These are phyloP conservation scores for Neoniphon sammara DNA, from an alignment of 2,797 vertebrate species.

Conservation along the genomic window DNA sequence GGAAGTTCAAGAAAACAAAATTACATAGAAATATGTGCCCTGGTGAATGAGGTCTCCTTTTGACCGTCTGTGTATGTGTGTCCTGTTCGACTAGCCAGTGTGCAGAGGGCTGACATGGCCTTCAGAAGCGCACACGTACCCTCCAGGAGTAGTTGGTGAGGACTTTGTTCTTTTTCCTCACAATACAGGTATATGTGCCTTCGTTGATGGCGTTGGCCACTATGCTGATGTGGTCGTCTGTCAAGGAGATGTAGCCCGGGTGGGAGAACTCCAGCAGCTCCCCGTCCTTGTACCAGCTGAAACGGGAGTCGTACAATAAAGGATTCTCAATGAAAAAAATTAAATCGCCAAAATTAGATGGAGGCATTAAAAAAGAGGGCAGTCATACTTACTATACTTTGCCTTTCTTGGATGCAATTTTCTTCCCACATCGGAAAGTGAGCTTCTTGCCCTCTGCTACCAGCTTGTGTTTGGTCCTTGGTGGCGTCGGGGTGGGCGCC, in stretches of 20 bases:
- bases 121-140: constrained; percentile 87
- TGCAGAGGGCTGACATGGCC: constrained; percentile 26
- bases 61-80: constrained; percentile 38
- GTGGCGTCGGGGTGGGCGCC: constrained; percentile 86
- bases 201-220: constrained; percentile 98
- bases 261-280: constrained; percentile 95
- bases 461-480: constrained; percentile 91
- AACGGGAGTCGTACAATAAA: constrained; percentile 11
- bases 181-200: constrained; percentile 94
- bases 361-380: neutral
- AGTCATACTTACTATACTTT: constrained; percentile 93
- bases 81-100: constrained; percentile 49
- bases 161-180: constrained; percentile 90
- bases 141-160: constrained; percentile 97
- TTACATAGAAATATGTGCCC: constrained; percentile 76
- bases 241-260: constrained; percentile 92
- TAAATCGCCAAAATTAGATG: neutral
- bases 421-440: constrained; percentile 96
- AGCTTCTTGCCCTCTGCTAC: constrained; percentile 93
- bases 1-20: constrained; percentile 29
- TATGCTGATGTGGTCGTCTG: constrained; percentile 92
- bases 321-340: neutral
- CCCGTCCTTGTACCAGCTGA: constrained; percentile 98
- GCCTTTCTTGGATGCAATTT: constrained; percentile 94
- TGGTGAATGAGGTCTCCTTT: constrained; percentile 66